phyloP scores from a whole-genome alignment of 2,113 vertebrate genomes.

The Aegypius monachus region DNA sequence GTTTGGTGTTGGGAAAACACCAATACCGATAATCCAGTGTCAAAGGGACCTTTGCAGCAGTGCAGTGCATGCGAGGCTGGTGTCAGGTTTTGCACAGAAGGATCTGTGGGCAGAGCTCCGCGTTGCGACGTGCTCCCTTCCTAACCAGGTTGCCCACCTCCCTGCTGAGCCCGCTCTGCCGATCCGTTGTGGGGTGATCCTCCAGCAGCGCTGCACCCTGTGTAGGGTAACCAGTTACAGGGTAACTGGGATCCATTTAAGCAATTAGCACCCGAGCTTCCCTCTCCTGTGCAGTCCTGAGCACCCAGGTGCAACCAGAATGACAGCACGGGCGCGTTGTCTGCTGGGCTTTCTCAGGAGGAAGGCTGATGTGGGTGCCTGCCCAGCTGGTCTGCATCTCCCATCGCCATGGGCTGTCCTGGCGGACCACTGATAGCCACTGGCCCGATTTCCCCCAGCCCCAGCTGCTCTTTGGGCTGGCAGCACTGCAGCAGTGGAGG shows the following conservation, averaged over 20 bases:
- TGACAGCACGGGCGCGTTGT: background rate
- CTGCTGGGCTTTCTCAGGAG: background rate
- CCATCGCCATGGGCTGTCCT: background rate
- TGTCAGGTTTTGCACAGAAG: background rate
- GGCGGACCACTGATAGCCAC: background rate
- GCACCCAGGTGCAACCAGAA: background rate
- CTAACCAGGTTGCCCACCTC: too few species aligned
- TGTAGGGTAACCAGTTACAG: background rate
- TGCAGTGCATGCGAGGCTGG: accelerated
- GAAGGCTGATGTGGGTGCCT: background rate
- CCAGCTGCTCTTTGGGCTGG: accelerated
- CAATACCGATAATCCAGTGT: accelerated
- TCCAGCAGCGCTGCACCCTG: background rate
- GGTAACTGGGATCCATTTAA: background rate
- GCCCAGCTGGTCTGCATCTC: background rate
- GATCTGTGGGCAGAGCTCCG: background rate
- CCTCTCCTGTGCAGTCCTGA: too few species aligned
- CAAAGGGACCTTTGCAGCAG: background rate
- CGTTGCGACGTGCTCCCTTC: accelerated
- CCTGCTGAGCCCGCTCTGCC: background rate
- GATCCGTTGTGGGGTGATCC: background rate
- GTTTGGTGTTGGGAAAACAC: background rate
- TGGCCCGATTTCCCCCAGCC: accelerated
- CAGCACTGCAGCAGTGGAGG: background rate
- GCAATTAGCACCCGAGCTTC: background rate